These are phyloP conservation scores for Venusia cambrica DNA, from an alignment of 2,888 invertebrate genomes.

Conservation along the genomic window DNA sequence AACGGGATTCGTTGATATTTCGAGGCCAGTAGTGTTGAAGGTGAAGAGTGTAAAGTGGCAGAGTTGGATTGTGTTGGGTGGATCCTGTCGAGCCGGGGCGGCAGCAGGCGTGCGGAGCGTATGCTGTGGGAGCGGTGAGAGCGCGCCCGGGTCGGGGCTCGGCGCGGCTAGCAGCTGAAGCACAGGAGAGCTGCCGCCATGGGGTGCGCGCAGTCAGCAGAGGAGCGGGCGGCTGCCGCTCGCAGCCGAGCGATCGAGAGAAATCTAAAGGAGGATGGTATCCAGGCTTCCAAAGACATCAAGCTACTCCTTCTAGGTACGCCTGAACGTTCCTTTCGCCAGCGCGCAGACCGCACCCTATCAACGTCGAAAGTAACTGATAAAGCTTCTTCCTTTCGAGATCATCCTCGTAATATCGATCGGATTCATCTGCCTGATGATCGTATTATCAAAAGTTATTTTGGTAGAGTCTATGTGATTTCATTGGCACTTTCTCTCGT, in stretches of 20 bases:
- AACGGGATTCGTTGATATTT: constrained; percentile 39
- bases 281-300: constrained; percentile 99
- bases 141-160: constrained; percentile 81
- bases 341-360: constrained; percentile 62
- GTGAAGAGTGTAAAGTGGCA: constrained; percentile 59
- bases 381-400: constrained; percentile 20
- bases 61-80: constrained; percentile 72
- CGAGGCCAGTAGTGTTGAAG: constrained; percentile 41
- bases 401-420: constrained; percentile 22
- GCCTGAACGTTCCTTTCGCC: constrained; percentile 40
- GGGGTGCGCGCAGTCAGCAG: constrained; percentile 99
- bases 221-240: constrained; percentile 98
- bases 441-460: constrained; percentile 13
- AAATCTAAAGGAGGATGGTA: constrained; percentile 98
- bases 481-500: constrained; percentile 55
- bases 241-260: constrained; percentile 98
- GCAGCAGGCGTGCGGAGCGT: constrained; percentile 71
- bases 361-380: constrained; percentile 27
- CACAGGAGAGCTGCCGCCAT: constrained; percentile 83
- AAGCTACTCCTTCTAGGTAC: constrained; percentile 98
- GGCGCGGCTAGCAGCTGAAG: constrained; percentile 77
- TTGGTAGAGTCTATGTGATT: constrained; percentile 16
- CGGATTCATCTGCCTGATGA: constrained; percentile 16
- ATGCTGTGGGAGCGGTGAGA: constrained; percentile 82
- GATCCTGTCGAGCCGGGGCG: constrained; percentile 70